Base-by-base conservation (phyloP, 1,140 invertebrate genomes). In the Cydia strobilella region DNA sequence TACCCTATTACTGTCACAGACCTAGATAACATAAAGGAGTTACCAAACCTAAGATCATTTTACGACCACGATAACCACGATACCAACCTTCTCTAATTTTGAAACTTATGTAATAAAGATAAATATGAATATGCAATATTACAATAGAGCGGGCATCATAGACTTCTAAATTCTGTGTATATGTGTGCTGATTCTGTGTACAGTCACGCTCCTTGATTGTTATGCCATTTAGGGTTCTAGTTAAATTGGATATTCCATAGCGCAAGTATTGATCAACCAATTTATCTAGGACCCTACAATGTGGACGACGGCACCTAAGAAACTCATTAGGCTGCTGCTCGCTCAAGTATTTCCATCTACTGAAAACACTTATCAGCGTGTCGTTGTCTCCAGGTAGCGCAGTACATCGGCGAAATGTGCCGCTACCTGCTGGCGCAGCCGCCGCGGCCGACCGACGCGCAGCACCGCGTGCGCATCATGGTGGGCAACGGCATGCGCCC, bases 381-480 rank as follows among this genome's bases (percentile, higher is more conserved):
- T 59, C 2, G 6, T 59, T 23, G 15, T 25, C 75, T 88, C 3
- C 84, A 99, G 98, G 95, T 97, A 77, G 96, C 95, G 9, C 99
- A 99, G 88, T 99, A 99, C 88, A 99, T 99, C 86, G 99, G 99
- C 23, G 99, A 99, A 94, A 99, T 99, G 95, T 99, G 98, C 88
- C 96, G 99, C 7, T 99, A 99, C 92, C 95, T 99, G 66, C 93
- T 99, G 78, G 96, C 97, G 45, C 97, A 98, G 77, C 96, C 97
- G 39, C 87, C 94, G 23, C 95, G 95, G 74, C 93, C 96, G 1
- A 95, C 96, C 69, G 98, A 99, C 86, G 94, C 93, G 12, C 94
- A 96, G 77, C 99, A 99, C 87, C 95, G 95, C 72, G 93, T 99
- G n/a, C 94, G 97, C 76, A 87, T 99, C 69, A 97, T 99, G 88